Conservation (phyloP, 2,888 invertebrate species). For the Tiliacea citrago region DNA sequence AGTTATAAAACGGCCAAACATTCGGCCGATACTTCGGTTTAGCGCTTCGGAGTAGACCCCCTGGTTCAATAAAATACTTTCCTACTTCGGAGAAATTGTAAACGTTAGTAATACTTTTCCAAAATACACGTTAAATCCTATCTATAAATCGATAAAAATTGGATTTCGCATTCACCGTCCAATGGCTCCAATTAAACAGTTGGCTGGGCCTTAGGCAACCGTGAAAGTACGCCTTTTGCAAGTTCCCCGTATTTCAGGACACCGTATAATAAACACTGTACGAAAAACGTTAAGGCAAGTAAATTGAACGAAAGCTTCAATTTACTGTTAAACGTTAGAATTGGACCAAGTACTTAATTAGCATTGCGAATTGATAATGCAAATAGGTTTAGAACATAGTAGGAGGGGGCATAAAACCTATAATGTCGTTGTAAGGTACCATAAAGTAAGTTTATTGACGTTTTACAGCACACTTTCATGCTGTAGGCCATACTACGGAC, state of each 20-base stretch:
- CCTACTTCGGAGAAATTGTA: conserved; percentile 1
- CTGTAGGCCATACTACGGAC: conserved; percentile 32
- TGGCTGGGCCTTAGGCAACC: conserved; percentile 66
- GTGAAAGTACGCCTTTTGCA: conserved; percentile 61
- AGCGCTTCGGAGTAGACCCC: no score
- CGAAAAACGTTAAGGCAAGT: conserved; percentile 32
- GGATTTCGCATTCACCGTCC: conserved; percentile 49
- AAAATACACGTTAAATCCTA: conserved; percentile 5
- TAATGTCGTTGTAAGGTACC: conserved; percentile 43
- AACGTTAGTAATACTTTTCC: conserved; percentile 8
- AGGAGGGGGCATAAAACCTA: conserved; percentile 39
- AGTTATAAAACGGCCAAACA: no score
- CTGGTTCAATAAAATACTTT: no score
- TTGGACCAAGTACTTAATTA: conserved; percentile 52
- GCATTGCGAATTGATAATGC: conserved; percentile 52
- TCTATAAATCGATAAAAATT: conserved; percentile 56
- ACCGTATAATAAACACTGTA: conserved; percentile 34
- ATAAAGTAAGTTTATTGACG: conserved; percentile 52
- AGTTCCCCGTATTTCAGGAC: conserved; percentile 58
- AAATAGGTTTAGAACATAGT: conserved; percentile 52
- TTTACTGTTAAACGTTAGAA: conserved; percentile 38
- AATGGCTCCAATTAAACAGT: conserved; percentile 66
- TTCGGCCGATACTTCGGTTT: no score
- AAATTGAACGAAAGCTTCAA: conserved; percentile 46
- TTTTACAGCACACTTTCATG: conserved; percentile 39